Percentiles rank a stretch among this genome's conserved stretches.
These are phyloP conservation scores for Beroe ovata DNA, from an alignment of 37 sponge, comb jelly and placozoan species.

Conservation along the genomic window DNA sequence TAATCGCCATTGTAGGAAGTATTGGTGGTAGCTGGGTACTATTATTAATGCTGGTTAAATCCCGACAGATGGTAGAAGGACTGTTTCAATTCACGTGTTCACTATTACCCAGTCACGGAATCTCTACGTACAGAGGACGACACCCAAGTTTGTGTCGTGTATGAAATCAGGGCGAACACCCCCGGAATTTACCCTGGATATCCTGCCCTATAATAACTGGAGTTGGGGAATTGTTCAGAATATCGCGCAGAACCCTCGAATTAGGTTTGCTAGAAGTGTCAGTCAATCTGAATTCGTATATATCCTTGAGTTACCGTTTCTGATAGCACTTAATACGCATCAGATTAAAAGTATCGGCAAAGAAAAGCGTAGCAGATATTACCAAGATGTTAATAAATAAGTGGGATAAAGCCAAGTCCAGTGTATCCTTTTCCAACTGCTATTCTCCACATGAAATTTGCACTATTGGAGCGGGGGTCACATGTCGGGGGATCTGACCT, in stretches of 20 bases:
- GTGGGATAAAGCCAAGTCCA: conserved; percentile 25
- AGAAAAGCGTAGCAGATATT: conserved; percentile 31
- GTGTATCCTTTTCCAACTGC: conserved; percentile 32
- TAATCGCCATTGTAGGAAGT: too few species aligned
- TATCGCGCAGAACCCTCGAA: conserved; percentile 52
- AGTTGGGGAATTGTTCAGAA: conserved; percentile 63
- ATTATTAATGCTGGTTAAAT: too few species aligned
- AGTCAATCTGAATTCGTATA: too few species aligned
- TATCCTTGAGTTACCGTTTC: not conserved
- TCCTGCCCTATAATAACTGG: conserved; percentile 38
- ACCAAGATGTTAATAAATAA: not conserved
- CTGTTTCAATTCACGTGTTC: not conserved
- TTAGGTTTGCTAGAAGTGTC: conserved; percentile 34
- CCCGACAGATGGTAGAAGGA: too few species aligned
- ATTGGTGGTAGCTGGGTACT: too few species aligned
- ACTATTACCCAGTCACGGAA: conserved; percentile 21
- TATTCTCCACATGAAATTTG: not conserved
- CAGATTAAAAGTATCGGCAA: conserved; percentile 38
- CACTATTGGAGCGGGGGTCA: not conserved
- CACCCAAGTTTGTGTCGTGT: conserved; percentile 7
- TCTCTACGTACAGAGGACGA: conserved; percentile 16
- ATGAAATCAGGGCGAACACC: not conserved
- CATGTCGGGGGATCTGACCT: too few species aligned
- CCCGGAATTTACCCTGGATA: conserved; percentile 25
- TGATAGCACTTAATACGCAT: too few species aligned